Conservation (phyloP, 2,113 vertebrate genomes). For the Pelmatolapia mariae region DNA sequence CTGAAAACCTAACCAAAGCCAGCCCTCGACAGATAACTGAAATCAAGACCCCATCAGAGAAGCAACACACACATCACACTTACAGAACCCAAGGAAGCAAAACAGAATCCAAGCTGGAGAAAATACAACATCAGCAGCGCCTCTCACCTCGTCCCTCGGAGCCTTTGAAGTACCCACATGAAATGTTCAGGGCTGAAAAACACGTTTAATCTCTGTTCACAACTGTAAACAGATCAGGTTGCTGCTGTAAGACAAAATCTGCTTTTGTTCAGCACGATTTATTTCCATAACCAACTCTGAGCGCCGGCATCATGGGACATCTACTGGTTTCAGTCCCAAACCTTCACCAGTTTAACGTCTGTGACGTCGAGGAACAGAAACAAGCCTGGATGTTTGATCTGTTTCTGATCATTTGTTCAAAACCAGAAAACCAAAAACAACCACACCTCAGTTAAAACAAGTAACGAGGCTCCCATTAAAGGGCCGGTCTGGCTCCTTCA, state of each 20-base stretch:
- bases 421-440: neutral
- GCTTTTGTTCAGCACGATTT: neutral
- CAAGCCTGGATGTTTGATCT: neutral
- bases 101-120: neutral
- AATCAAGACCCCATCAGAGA: neutral
- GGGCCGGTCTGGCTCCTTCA: accelerated
- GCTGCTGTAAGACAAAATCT: neutral
- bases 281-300: neutral
- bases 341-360: neutral
- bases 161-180: neutral
- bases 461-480: neutral
- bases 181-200: neutral
- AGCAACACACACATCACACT: neutral
- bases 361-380: neutral
- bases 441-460: neutral
- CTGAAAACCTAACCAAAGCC: neutral
- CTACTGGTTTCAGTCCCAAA: neutral
- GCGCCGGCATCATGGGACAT: neutral
- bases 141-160: neutral
- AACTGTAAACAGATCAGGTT: neutral
- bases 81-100: neutral
- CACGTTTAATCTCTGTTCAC: neutral
- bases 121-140: neutral
- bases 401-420: neutral
- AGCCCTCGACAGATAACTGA: neutral